Base-by-base conservation (phyloP, 2,797 vertebrate species). In the Staurois parvus region DNA sequence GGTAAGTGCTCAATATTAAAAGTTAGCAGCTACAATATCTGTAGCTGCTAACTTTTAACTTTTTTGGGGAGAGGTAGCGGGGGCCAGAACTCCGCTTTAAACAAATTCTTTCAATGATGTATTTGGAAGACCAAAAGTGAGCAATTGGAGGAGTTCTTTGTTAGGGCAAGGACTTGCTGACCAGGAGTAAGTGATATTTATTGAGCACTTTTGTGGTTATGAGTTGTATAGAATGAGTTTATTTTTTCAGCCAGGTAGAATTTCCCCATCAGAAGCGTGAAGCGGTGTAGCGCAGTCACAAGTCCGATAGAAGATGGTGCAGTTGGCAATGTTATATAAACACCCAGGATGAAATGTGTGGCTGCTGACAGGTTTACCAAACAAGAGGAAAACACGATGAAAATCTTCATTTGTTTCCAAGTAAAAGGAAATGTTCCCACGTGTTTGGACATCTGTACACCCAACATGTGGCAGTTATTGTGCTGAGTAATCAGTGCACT, bases 381-480 rank as follows among this genome's bases (percentile, higher is more conserved):
- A 95, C 90, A 93, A 93, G 93, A 92, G 87, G 52, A 86, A 87
- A 87, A 87, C 75, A 83, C 52, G 30, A 73, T 82, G 91, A 92
- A 93, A 94, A 93, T 91, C 90, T 92, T 90, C 91, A 92, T 95
- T 92, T 92, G 90, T 95, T 89, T 93, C 87, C 89, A 81, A 88
- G 89, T 89, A 89, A 64, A 87, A 88, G 88, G 91, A 93, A 95
- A 90, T 91, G 93, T 91, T 95, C 93, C 93, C 93, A 94, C 94
- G 92, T 94, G 93, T 92, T 92, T 90, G 91, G 94, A 95, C 90
- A 95, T 95, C 94, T 94, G 93, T 91, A 88, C 91, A 87, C 91
- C 92, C 93, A 92, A 94, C 94, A 95, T 95, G 92, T 94, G 94
- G 92, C 94, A 95, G 94, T 94, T 95, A 93, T 91, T 92, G 92